Base-by-base conservation (phyloP, 2,113 vertebrate species). In the Syngnathoides biaculeatus region DNA sequence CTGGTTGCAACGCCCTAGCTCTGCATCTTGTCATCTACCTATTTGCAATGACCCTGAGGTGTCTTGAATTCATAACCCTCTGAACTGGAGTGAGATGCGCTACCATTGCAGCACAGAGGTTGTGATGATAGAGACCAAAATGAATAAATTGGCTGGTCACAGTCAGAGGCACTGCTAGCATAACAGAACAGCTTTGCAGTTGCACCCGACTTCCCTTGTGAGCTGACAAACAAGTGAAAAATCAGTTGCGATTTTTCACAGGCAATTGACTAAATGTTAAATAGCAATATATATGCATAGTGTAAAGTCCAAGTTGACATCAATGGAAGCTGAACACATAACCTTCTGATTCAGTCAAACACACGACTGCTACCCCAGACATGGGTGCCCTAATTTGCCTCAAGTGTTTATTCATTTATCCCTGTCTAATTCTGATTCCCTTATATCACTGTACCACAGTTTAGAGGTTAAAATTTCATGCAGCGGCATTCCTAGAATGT, bases 71-170 rank as follows among this genome's bases (percentile, higher is more conserved):
- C 35, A 4, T 11, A 48, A 38, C 59, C 26, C n/a, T 48, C 64
- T 68, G 64, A 50, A 48, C 39, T 56, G 26, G 39, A 68, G 61
- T 65, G 39, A 59, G 57, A 67, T 22, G 1, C 15, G 1, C 43
- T 64, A 48, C 68, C 40, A 1, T 62, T 67, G 68, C 45, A 20
- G 38, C 71, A 38, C 71, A 73, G 64, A 62, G 58, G 8, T 52
- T 69, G 57, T 26, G 45, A 50, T 40, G 35, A 20, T 20, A 61
- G n/a, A 11, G 5, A 14, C 5, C 6, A 11, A 43, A 24, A 43
- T 40, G 9, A 59, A 38, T 38, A 20, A n/a, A 59, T 38, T 57
- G 26, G 8, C 15, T 38, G 57, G 40, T 39, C 8, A 6, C 56
- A 58, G 15, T 58, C 27, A 2, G 56, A 58, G 56, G 13, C 30